Evolutionary conservation across 2,888 invertebrate genomes (phyloP).

Genomic region (Teinopalpus imperialis): DNA sequence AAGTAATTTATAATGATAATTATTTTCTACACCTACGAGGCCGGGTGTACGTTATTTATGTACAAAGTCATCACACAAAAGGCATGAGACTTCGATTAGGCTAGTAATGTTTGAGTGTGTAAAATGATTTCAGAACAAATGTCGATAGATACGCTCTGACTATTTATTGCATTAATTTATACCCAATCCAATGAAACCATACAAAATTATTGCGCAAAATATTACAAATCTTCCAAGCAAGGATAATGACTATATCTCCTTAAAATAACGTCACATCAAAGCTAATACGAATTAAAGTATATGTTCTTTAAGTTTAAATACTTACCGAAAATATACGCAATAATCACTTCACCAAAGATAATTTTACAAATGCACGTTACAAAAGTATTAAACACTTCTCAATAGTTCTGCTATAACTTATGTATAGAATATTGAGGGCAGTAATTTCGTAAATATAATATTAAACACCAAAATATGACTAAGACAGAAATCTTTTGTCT

Average conservation of each 20-base stretch:
- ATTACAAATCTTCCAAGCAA: not conserved
- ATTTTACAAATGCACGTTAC: not conserved
- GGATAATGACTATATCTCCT: not conserved
- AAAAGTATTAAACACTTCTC: constrained; percentile 14
- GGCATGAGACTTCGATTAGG: too few relatives aligned
- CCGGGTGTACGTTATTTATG: not conserved
- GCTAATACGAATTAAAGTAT: not conserved
- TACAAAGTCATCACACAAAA: too few relatives aligned
- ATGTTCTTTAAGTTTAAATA: not conserved
- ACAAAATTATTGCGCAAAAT: not conserved
- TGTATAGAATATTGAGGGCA: constrained; percentile 16
- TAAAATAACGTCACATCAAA: not conserved
- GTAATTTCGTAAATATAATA: not conserved
- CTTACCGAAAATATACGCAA: constrained; percentile 23
- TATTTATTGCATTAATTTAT: too few relatives aligned
- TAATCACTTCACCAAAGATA: constrained; percentile 5
- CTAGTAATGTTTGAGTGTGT: too few relatives aligned
- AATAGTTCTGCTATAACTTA: constrained; percentile 10
- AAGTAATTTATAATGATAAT: not conserved
- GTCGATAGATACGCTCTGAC: too few relatives aligned
- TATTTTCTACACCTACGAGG: not conserved
- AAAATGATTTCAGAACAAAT: too few relatives aligned
- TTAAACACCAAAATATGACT: not conserved
- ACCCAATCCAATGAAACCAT: not conserved
- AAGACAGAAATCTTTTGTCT: constrained; percentile 4